A percentile compares a stretch with the other conserved stretches of the same genome.
phyloP scores from a whole-genome alignment of 2,113 vertebrate genomes.

The Coracopsis vasa region DNA sequence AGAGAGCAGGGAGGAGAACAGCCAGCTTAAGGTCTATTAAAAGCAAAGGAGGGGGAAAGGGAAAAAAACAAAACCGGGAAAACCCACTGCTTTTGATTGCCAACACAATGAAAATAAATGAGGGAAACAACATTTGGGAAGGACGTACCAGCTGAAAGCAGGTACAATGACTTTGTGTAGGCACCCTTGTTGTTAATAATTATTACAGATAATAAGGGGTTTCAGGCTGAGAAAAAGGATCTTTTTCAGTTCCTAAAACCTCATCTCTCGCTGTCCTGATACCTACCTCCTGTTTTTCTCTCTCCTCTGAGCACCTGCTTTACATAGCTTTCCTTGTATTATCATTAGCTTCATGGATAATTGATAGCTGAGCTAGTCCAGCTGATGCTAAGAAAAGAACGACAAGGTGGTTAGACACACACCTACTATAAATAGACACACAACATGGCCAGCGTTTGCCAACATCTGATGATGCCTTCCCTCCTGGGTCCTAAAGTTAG shows the following conservation, averaged over 20 bases:
- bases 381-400: slow-evolving; percentile 78
- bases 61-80: background rate
- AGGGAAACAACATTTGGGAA: background rate
- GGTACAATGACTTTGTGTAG: background rate
- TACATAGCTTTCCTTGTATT: slow-evolving; percentile 64
- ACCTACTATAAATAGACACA: slow-evolving; percentile 80
- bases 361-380: slow-evolving; percentile 69
- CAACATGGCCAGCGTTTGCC: slow-evolving; percentile 70
- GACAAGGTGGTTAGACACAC: slow-evolving; percentile 69
- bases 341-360: slow-evolving; percentile 77
- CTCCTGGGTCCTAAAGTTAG: slow-evolving; percentile 54
- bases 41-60: background rate
- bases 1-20: background rate
- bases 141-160: background rate
- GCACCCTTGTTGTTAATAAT: slow-evolving; percentile 28
- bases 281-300: background rate
- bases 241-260: background rate
- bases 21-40: background rate
- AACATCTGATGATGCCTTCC: slow-evolving; percentile 58
- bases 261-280: background rate
- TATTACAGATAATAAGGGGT: slow-evolving; percentile 32
- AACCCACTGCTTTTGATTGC: background rate
- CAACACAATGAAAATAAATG: slow-evolving; percentile 49
- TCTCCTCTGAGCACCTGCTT: slow-evolving; percentile 64
- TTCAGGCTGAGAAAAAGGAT: background rate